Evolutionary conservation across 2,797 vertebrate species (phyloP).

Genomic region (Thripadectes ignobilis): DNA sequence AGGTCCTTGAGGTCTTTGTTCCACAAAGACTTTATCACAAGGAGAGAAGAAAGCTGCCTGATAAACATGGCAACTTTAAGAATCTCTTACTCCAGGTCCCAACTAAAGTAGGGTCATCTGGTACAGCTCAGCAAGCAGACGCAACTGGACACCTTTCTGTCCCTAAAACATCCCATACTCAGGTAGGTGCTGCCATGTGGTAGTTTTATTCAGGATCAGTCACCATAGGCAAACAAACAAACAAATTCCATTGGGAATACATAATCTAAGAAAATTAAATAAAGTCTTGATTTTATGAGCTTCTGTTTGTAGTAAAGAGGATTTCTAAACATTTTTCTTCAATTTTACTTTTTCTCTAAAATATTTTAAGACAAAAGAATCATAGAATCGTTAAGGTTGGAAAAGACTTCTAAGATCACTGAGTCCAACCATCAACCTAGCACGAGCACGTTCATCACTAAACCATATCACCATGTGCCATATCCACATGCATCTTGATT

Average conservation of each 20-base stretch:
- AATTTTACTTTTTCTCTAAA: background rate
- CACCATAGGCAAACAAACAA: background rate
- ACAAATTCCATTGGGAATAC: background rate
- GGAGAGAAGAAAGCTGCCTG: background rate
- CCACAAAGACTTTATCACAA: background rate
- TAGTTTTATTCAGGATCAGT: background rate
- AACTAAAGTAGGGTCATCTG: background rate
- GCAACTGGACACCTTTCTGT: accelerated
- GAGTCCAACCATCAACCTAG: background rate
- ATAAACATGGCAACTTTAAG: background rate
- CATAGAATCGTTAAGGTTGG: background rate
- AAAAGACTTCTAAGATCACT: background rate
- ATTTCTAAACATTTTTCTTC: background rate
- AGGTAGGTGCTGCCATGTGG: background rate
- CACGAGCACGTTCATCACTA: background rate
- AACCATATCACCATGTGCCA: background rate
- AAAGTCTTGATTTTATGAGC: background rate
- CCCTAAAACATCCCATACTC: background rate
- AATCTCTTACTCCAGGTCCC: background rate
- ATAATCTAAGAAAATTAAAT: background rate
- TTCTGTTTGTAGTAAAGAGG: background rate
- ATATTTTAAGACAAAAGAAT: background rate
- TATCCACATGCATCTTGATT: background rate
- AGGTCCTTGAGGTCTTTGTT: background rate
- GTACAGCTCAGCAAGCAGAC: background rate